phyloP scores from a whole-genome alignment of 1,140 invertebrate genomes.

The Matsumurasca onukii region DNA sequence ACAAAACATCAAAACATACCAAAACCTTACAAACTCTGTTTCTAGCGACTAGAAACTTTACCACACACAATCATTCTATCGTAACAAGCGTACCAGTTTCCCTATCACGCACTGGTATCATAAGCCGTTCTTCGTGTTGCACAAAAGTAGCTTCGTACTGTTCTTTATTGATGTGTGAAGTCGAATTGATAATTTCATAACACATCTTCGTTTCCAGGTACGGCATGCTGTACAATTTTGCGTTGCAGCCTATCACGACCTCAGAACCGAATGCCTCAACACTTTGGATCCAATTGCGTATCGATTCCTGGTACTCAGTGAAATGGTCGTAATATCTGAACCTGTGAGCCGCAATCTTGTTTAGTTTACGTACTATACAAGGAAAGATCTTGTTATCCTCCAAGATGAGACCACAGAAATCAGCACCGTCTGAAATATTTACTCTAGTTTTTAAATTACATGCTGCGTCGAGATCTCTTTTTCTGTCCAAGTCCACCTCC shows the following conservation, averaged over 20 bases:
- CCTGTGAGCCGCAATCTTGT: not conserved
- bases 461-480: not conserved
- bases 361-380: not conserved
- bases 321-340: not conserved
- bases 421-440: not conserved
- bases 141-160: no score
- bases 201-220: no score
- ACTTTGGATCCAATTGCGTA: slow-evolving; percentile 8
- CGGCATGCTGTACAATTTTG: no score
- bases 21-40: no score
- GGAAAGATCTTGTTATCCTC: not conserved
- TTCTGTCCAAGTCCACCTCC: not conserved
- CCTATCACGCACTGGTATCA: no score
- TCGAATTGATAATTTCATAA: no score
- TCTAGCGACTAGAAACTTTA: no score
- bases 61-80: no score
- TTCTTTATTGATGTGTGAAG: no score
- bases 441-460: not conserved
- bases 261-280: not conserved
- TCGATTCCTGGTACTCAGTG: not conserved
- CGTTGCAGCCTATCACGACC: not conserved
- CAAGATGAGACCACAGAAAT: not conserved
- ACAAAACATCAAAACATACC: no score
- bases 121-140: no score
- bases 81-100: no score